Base-by-base conservation (phyloP, 2,113 vertebrate genomes). In the Strix aluco region DNA sequence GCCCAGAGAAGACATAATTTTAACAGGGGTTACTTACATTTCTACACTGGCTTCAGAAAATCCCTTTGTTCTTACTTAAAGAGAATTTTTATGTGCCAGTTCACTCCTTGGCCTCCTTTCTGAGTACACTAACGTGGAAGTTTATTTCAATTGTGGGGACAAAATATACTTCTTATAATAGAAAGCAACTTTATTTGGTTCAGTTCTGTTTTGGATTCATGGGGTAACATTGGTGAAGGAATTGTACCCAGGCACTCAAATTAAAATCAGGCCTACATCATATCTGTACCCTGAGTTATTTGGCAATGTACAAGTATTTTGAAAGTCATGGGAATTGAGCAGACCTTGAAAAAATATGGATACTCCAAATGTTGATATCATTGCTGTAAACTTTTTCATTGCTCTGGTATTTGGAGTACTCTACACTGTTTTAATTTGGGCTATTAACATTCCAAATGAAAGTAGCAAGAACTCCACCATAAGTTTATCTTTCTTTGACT, bases 371-470 rank as follows among this genome's bases (percentile, higher is more conserved):
- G 95, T 95, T 95, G 92, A 94, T 92, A 90, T 88, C 36, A 70
- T 66, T 94, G 86, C 81, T 96, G 74, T 95, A 95, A 94, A 96
- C 94, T 84, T 92, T 92, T 96, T 96, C 94, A 66, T 87, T 91
- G 89, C 91, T 94, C 86, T 94, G 96, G 92, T 91, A 94, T 96
- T 96, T 95, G 74, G 92, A 95, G 78, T 94, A 91, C 86, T 87
- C 95, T 61, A 44, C 81, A 80, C 62, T 97, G 97, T 97, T 97
- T 97, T 97, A 97, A 97, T 95, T 91, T 90, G 86, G 71, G 86
- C 94, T 84, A 94, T 96, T 97, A 95, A 97, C 95, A 90, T 96
- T 97, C 94, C 97, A 95, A 86, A 95, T 69, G 81, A 73, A 97
- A 95, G 95, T 58, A 94, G 81, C 81, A 92, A 96, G 91, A 88